Base-by-base conservation (phyloP, 2,113 vertebrate species). In the Dipodomys stephensi region DNA sequence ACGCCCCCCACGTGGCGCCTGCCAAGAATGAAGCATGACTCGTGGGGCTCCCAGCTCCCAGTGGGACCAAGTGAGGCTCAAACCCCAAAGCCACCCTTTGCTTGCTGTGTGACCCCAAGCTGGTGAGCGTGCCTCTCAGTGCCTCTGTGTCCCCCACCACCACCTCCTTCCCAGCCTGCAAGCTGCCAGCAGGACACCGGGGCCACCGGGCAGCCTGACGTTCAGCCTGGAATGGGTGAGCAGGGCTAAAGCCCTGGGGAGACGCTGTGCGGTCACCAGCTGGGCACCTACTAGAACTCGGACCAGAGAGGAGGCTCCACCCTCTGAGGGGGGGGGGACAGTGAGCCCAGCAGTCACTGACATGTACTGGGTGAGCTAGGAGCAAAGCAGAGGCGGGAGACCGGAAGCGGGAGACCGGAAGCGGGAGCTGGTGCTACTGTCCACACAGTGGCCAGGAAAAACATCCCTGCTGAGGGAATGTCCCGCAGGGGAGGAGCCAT, bases 351-450 rank as follows among this genome's bases (percentile, higher is more conserved):
- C 32, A 7, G 15, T 2, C 11, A 28, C 25, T 7, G 15, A 57
- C 16, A 57, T 1, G 57, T 2, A 28, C 2, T 28, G 18, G n/a
- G 25, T 9, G 18, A 28, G 18, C 15, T 71, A 7, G 7, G 60
- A 79, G 69, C 65, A 83, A 6, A 46, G 23, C 68, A 7, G 3
- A 7, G 30, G 30, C 6, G 3, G 57, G 25, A 20, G 30, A n/a
- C 46, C 0, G 5, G 30, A 23, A 22, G 2, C 1, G 72, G 20
- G 20, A 12, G 25, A n/a, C n/a, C n/a, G n/a, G 18, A 23, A 22
- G 2, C 1, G 72, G 20, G 20, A 12, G 25, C 0, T 0, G 35
- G 69, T 4, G n/a, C 69, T 76, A 15, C 4, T 16, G 57, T 16
- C 76, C 15, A 46, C 10, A 9, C 3, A 0, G 3, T 13, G 67